Evolutionary conservation across 53 echinoderm and acorn worm genomes (phyloP).

Genomic region (Mesocentrotus franciscanus): DNA sequence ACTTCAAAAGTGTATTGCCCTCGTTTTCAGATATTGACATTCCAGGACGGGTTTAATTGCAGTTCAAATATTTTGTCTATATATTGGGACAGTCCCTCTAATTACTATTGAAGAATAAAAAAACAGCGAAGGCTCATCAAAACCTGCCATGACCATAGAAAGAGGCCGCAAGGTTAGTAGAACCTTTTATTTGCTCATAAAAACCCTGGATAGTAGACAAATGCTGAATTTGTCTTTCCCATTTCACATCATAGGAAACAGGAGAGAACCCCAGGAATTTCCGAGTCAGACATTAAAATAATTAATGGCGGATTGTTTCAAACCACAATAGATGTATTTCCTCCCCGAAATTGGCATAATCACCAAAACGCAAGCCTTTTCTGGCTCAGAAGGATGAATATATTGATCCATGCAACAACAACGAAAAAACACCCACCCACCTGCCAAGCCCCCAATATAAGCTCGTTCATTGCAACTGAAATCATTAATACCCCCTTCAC

Average conservation of each 20-base stretch:
- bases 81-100: too few relatives aligned
- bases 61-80: too few relatives aligned
- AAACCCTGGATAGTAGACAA: neutral
- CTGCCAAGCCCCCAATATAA: too few relatives aligned
- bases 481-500: too few relatives aligned
- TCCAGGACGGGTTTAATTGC: too few relatives aligned
- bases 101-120: too few relatives aligned
- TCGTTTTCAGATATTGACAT: too few relatives aligned
- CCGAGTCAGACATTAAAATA: slow-evolving; percentile 31
- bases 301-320: slow-evolving; percentile 17
- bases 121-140: neutral
- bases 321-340: slow-evolving; percentile 29
- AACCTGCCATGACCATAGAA: neutral
- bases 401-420: neutral
- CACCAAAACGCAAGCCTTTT: neutral
- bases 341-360: neutral
- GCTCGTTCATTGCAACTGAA: too few relatives aligned
- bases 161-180: neutral
- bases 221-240: neutral
- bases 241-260: neutral
- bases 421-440: too few relatives aligned
- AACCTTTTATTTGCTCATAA: neutral
- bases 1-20: too few relatives aligned
- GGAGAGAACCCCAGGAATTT: neutral
- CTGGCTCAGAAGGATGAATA: neutral